Evolutionary conservation across 2,888 invertebrate species (phyloP), one percentile per base, ranked within the genome.

Genomic region (Cheilosia variabilis): DNA sequence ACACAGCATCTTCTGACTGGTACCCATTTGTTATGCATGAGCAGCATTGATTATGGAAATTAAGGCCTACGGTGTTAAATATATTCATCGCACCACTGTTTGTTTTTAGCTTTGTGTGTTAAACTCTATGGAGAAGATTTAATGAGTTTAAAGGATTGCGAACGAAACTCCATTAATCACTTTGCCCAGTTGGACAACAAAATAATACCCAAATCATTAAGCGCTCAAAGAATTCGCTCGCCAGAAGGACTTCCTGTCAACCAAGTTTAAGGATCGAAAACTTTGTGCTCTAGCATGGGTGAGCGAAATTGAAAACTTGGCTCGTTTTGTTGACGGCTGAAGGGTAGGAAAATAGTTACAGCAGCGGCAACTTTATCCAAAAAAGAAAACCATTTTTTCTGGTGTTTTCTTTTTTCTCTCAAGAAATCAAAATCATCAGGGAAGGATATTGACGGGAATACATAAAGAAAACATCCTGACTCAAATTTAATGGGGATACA

Each of bases 131-230:
- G 19, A 41, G n/a, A 24, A 19, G 68, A 58, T 37, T 69, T 52
- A 34, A 69, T 37, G 45, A 24, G 69, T 69, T 75, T 76, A 15
- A 10, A 31, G 9, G 22, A 55, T 58, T 52, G 5, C 41, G 0
- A 69, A 63, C 52, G 43, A 58, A 69, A 68, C 66, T 73, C 50
- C 17, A 62, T 81, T 69, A 81, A 75, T 81, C 63, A 71, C 63
- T 34, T 62, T 63, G 17, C 17, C 24, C 19, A 57, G 58, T 58
- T 66, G 10, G n/a, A 58, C 43, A 66, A 22, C 10, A 52, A 62
- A 47, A 52, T 24, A 34, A 2, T 41, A 24, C 41, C 24, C 47
- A 62, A 68, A 75, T 80, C 78, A 71, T 71, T 65, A 57, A 65
- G 71, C 43, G 22, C 4, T 57, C 27, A 41, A 50, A 15, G 37